Conservation (phyloP, 2,797 vertebrate genomes). For the Acipenser transmontanus region DNA sequence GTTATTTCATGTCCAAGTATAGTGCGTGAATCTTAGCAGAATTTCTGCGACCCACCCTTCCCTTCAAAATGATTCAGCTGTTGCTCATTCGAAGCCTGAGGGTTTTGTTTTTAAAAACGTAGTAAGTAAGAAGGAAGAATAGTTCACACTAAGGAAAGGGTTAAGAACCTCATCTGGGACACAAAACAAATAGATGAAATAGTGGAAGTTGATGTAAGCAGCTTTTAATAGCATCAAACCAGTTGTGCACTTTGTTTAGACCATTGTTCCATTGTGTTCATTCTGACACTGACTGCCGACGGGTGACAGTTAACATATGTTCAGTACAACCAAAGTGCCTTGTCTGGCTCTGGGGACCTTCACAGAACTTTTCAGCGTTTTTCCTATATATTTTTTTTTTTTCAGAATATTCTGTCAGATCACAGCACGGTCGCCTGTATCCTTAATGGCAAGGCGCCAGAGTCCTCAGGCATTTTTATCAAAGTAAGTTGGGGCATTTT, state of each 20-base stretch:
- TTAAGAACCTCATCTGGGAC: slow-evolving; percentile 45
- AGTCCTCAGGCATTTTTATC: slow-evolving; percentile 42
- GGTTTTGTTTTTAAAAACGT: slow-evolving; percentile 31
- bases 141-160: slow-evolving; percentile 35
- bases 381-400: slow-evolving; percentile 18
- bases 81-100: slow-evolving; percentile 15
- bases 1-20: slow-evolving; percentile 7
- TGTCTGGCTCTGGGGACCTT: slow-evolving; percentile 51
- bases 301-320: slow-evolving; percentile 76
- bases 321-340: slow-evolving; percentile 59
- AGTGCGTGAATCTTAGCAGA: neutral
- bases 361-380: slow-evolving; percentile 47
- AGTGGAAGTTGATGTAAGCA: slow-evolving; percentile 76
- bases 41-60: neutral
- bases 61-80: neutral
- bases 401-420: slow-evolving; percentile 44
- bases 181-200: slow-evolving; percentile 64
- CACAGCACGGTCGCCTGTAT: slow-evolving; percentile 41
- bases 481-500: slow-evolving; percentile 48
- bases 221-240: slow-evolving; percentile 80
- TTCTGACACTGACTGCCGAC: slow-evolving; percentile 50
- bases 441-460: slow-evolving; percentile 60
- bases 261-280: slow-evolving; percentile 77
- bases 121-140: slow-evolving; percentile 29
- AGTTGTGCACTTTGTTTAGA: slow-evolving; percentile 69